phyloP scores from a whole-genome alignment of 1,140 invertebrate genomes.

The Piezodorus guildinii region DNA sequence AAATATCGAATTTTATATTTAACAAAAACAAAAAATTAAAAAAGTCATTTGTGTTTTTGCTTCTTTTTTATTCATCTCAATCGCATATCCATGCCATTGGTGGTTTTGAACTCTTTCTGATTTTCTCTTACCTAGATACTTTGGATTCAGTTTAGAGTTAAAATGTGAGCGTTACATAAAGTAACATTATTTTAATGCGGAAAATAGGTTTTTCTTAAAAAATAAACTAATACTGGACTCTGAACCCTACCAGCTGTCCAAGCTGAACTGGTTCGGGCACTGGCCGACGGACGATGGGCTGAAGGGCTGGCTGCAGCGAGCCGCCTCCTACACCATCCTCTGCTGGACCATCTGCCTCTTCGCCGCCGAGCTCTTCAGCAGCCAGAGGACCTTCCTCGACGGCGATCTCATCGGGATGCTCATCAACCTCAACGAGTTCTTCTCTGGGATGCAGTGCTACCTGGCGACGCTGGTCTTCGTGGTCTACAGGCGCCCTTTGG shows the following conservation, averaged over 20 bases:
- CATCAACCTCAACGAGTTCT: constrained; percentile 11
- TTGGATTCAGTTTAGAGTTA: too few relatives aligned
- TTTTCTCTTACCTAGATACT: too few relatives aligned
- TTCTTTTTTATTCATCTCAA: too few relatives aligned
- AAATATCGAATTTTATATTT: too few relatives aligned
- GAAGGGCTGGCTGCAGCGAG: background rate
- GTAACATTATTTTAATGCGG: too few relatives aligned
- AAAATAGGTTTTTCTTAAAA: too few relatives aligned
- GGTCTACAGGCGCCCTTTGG: background rate
- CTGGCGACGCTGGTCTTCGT: background rate
- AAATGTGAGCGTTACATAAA: too few relatives aligned
- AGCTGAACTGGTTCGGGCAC: background rate
- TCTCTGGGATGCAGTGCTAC: background rate
- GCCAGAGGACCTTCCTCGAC: background rate
- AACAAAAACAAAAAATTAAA: too few relatives aligned
- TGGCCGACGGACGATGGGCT: background rate
- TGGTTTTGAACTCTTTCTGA: too few relatives aligned
- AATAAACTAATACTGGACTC: too few relatives aligned
- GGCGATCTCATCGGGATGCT: background rate
- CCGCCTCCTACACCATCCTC: constrained; percentile 4
- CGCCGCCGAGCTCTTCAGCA: background rate
- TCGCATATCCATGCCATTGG: too few relatives aligned
- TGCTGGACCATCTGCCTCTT: constrained; percentile 16
- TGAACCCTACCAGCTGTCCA: background rate
- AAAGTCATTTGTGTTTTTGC: too few relatives aligned